Base-by-base conservation (phyloP, 2,888 invertebrate species). In the Carpatolechia fugitivella region DNA sequence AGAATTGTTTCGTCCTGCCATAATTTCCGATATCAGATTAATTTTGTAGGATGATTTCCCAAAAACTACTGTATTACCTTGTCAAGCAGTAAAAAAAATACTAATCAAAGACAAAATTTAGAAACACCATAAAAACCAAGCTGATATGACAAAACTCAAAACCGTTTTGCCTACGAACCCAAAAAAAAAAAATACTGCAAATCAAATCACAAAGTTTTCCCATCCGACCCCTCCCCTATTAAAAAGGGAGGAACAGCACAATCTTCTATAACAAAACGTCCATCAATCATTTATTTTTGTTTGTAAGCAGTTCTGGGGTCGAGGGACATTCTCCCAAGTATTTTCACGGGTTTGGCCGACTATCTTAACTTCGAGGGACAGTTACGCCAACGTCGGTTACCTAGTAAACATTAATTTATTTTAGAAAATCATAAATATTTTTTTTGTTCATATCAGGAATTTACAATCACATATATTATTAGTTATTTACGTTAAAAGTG, bases 281-380 rank as follows among this genome's bases (percentile, higher is more conserved):
- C 14, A 47, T 40, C 38, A 55, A 47, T 47, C 55, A 52, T 55
- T 18, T n/a, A 49, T 49, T 55, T 55, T 55, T 51, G 55, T 55
- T 55, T 46, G 55, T 38, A 38, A 52, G 47, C 55, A 52, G 47
- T 52, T 49, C 29, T 44, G 13, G 29, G 44, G 29, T 41, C 24
- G 13, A 13, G 50, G 24, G 55, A 51, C 51, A 51, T 35, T 55
- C 55, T 47, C 35, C 18, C 11, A 52, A 56, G 41, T 52, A 52
- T 48, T 52, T 56, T 52, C 50, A 41, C 10, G 18, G 35, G 35
- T 16, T 30, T n/a, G 35, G 7, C 31, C 6, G 35, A 18, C 49
- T 49, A 49, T 35, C 49, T 18, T 35, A 49, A 47, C 47, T 47
- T 31, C 11, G 13, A 11, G 44, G 44, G 44, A 11, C 3, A 13